Percentiles rank a stretch among this genome's conserved stretches.
Evolutionary conservation across 1,140 invertebrate genomes (phyloP).

Genomic region (Harlomillsia oculata): DNA sequence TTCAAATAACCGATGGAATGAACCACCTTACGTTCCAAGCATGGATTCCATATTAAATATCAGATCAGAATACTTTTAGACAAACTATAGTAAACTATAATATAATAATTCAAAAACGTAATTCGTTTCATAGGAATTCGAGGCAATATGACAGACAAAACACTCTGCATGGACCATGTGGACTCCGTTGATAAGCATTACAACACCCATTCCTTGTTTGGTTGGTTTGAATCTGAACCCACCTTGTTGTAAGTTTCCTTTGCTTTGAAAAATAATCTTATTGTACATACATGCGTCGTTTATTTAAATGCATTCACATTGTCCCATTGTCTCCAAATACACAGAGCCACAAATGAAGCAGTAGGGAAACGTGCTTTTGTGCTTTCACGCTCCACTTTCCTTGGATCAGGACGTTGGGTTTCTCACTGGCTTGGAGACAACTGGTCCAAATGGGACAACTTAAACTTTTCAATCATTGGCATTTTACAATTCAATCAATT

Average conservation of each 20-base stretch:
- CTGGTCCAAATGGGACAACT: constrained; percentile 42
- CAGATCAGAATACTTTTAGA: not conserved
- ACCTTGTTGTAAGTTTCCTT: constrained; percentile 43
- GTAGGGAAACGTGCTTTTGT: constrained; percentile 38
- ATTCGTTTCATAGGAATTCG: constrained; percentile 13
- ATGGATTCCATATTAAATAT: not conserved
- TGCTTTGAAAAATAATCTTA: not conserved
- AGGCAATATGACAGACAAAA: constrained; percentile 32
- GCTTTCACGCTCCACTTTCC: constrained; percentile 47
- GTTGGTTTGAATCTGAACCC: constrained; percentile 43
- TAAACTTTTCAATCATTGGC: constrained; percentile 43
- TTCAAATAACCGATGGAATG: constrained; percentile 32
- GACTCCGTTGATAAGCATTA: constrained; percentile 38
- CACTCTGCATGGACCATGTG: constrained; percentile 37
- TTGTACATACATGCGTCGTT: not conserved
- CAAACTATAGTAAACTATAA: not conserved
- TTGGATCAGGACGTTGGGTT: constrained; percentile 38
- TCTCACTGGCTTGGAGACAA: constrained; percentile 42
- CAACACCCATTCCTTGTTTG: constrained; percentile 42
- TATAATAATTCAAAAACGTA: not conserved
- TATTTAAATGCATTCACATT: not conserved
- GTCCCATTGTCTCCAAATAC: constrained; percentile 23
- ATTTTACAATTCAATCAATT: constrained; percentile 30
- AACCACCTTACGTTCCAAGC: constrained; percentile 33
- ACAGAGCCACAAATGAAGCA: no score